Evolutionary conservation across 2,888 invertebrate genomes (phyloP), one percentile per base, ranked within the genome.

Genomic region (Copidosoma aretas): DNA sequence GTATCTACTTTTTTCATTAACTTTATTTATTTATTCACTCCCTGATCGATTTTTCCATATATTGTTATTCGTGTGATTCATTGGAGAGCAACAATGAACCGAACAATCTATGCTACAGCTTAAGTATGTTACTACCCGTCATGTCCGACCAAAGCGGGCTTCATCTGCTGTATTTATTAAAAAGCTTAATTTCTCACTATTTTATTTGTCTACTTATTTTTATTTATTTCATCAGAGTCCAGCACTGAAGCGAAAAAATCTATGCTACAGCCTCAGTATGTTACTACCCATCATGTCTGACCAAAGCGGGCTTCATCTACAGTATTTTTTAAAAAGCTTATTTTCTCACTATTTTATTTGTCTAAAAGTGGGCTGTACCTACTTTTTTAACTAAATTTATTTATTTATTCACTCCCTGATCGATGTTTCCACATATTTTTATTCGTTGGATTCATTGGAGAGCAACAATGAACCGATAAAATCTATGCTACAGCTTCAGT

Each of bases 71-170:
- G n/a, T n/a, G n/a, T n/a, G n/a, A n/a, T n/a, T 32, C 8, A 8
- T 32, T 8, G 8, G 4, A 32, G 32, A 32, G 32, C 32, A 32
- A 3, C 32, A 32, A 32, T 8, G 32, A 32, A 8, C 43, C 43
- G 14, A 46, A 46, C 2, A 46, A 12, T 32, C 32, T 32, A n/a
- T n/a, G n/a, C n/a, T n/a, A 32, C 17, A n/a, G 32, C n/a, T 32
- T 8, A 1, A 46, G 17, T 46, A 56, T n/a, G n/a, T n/a, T n/a
- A n/a, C 10, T 15, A 32, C 39, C 56, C 41, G 14, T 17, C 43
- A 17, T 3, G 59, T 46, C 59, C 43, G 59, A 59, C 59, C 24
- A 46, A 46, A 59, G 17, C 22, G 43, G 17, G 15, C 46, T 46
- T 17, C 10, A 24, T 22, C 43, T 46, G 12, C 43, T 46, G 43